Evolutionary conservation across 2,888 invertebrate species (phyloP).

Genomic region (Silvanus unidentatus): DNA sequence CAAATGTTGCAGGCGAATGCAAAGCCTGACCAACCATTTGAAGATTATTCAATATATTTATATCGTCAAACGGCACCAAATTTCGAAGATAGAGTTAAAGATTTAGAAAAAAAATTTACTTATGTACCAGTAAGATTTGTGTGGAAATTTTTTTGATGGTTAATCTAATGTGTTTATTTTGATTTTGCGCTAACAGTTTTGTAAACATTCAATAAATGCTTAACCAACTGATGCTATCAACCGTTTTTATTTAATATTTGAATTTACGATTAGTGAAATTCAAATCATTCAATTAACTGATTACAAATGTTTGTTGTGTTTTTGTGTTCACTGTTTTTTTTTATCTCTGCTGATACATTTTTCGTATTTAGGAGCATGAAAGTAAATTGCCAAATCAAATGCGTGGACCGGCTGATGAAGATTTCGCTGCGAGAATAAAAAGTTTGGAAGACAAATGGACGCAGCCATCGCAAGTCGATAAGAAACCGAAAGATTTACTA

Average conservation of each 20-base stretch:
- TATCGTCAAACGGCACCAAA: slow-evolving; percentile 80
- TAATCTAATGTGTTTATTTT: slow-evolving; percentile 50
- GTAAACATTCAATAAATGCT: too few species aligned
- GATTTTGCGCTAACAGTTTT: background rate
- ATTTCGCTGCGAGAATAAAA: slow-evolving; percentile 60
- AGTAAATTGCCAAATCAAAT: slow-evolving; percentile 23
- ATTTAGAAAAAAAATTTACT: slow-evolving; percentile 68
- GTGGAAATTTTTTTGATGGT: slow-evolving; percentile 58
- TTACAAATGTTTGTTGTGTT: slow-evolving; percentile 1
- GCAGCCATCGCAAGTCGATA: slow-evolving; percentile 53
- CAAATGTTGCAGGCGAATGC: slow-evolving; percentile 78
- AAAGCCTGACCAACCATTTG: slow-evolving; percentile 61
- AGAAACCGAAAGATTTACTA: slow-evolving; percentile 80
- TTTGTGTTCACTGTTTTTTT: slow-evolving; percentile 1
- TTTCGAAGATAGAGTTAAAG: slow-evolving; percentile 79
- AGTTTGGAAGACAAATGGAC: slow-evolving; percentile 75
- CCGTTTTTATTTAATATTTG: background rate
- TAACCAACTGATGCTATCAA: too few species aligned
- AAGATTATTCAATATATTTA: slow-evolving; percentile 79
- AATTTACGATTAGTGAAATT: background rate
- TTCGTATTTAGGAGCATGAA: slow-evolving; percentile 42
- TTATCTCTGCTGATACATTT: slow-evolving; percentile 3
- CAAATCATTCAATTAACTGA: background rate
- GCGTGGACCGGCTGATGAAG: slow-evolving; percentile 45
- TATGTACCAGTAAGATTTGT: slow-evolving; percentile 60